These are phyloP conservation scores for Epinephelus cyanopodus DNA, from an alignment of 2,113 vertebrate genomes.

Conservation along the genomic window DNA sequence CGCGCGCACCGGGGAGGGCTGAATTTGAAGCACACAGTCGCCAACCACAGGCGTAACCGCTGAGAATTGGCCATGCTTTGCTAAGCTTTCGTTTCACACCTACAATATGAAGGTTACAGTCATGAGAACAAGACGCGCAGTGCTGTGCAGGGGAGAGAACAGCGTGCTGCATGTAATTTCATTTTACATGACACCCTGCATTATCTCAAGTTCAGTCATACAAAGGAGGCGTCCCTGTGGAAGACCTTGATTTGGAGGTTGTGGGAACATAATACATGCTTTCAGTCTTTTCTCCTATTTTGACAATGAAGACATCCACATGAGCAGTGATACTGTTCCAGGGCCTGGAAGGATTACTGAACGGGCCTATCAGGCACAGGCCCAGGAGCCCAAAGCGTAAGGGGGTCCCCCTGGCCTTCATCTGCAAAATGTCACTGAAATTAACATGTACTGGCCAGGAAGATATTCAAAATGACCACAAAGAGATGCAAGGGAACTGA, in stretches of 20 bases:
- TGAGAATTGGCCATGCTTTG: slow-evolving; percentile 60
- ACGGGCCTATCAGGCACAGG: no score
- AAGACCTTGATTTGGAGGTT: slow-evolving; percentile 58
- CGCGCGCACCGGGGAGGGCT: slow-evolving; percentile 9
- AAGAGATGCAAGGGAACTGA: no score
- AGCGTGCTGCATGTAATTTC: slow-evolving; percentile 52
- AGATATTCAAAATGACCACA: no score
- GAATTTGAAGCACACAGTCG: slow-evolving; percentile 15
- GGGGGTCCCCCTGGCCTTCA: no score
- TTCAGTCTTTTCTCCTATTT: slow-evolving; percentile 24
- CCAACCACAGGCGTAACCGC: slow-evolving; percentile 19
- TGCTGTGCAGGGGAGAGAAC: slow-evolving; percentile 37
- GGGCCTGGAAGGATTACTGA: no score
- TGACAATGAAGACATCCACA: slow-evolving; percentile 31
- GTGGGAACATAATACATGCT: slow-evolving; percentile 26
- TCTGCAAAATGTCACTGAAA: no score
- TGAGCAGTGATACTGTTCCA: not conserved
- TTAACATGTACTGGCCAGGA: no score
- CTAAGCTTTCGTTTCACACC: slow-evolving; percentile 62
- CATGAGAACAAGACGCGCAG: slow-evolving; percentile 30
- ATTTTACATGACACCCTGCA: slow-evolving; percentile 60
- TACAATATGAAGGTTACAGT: slow-evolving; percentile 54
- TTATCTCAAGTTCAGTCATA: slow-evolving; percentile 63
- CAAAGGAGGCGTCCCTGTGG: slow-evolving; percentile 54
- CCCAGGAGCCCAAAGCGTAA: no score